A percentile compares a stretch with the other conserved stretches of the same genome.
phyloP scores from a whole-genome alignment of 2,888 invertebrate species.

The Oeneis ivallda region DNA sequence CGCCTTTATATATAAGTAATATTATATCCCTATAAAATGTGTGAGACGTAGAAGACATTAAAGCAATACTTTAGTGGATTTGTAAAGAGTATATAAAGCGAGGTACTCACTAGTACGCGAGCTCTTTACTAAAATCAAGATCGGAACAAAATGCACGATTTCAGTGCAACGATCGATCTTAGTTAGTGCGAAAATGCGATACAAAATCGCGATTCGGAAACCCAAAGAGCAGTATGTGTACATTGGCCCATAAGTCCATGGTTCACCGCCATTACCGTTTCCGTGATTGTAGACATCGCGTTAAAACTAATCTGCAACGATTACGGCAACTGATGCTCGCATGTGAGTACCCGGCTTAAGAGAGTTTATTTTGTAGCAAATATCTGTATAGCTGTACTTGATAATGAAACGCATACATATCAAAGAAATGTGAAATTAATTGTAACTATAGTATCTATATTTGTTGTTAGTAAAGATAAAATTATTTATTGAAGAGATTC shows the following conservation, averaged over 20 bases:
- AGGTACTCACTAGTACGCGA: too few species aligned
- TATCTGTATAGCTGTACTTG: slow-evolving; percentile 34
- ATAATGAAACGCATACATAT: slow-evolving; percentile 72
- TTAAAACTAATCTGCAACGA: too few species aligned
- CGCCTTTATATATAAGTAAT: background rate
- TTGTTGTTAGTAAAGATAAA: slow-evolving; percentile 53
- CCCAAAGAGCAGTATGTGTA: too few species aligned
- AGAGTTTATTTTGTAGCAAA: slow-evolving; percentile 59
- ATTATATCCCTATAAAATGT: slow-evolving; percentile 1
- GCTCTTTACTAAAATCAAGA: too few species aligned
- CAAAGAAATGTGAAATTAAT: slow-evolving; percentile 62
- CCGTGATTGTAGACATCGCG: too few species aligned
- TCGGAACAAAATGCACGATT: too few species aligned
- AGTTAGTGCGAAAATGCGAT: too few species aligned
- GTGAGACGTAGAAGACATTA: slow-evolving; percentile 30
- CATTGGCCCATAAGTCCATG: too few species aligned
- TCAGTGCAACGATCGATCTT: too few species aligned
- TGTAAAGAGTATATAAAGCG: slow-evolving; percentile 47
- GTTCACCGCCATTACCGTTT: too few species aligned
- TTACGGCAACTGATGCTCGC: too few species aligned
- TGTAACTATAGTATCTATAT: slow-evolving; percentile 24
- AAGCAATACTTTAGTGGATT: slow-evolving; percentile 59
- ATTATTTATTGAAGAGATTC: slow-evolving; percentile 67
- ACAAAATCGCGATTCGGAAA: too few species aligned
- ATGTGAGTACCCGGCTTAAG: slow-evolving; percentile 39